These are phyloP conservation scores for Zoroaster sp. DNA, from an alignment of 53 echinoderm and acorn worm species.

Conservation along the genomic window DNA sequence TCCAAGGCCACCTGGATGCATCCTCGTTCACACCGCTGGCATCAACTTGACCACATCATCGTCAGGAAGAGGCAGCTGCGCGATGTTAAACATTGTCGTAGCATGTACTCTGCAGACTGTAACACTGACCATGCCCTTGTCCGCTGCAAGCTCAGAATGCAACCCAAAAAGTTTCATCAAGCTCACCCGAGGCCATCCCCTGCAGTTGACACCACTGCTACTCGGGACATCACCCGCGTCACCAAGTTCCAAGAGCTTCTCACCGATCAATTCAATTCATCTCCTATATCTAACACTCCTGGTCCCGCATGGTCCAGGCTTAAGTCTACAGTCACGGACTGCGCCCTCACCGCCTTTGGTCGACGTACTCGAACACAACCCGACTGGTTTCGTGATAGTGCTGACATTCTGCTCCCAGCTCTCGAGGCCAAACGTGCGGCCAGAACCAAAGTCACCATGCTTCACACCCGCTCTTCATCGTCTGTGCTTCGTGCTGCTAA, in stretches of 20 bases:
- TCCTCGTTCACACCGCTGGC: conserved; percentile 22
- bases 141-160: conserved; percentile 15
- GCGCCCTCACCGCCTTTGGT: conserved; percentile 25
- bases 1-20: conserved; percentile 14
- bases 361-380: not conserved
- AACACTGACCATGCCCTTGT: conserved; percentile 17
- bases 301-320: conserved; percentile 19
- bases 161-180: not conserved
- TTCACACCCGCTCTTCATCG: not conserved
- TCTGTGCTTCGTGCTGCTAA: not conserved
- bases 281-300: not conserved
- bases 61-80: not conserved
- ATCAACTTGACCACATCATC: conserved; percentile 32
- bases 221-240: not conserved
- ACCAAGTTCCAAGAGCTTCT: conserved; percentile 20
- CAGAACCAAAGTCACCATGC: not conserved
- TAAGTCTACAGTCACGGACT: not conserved
- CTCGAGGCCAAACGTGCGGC: conserved; percentile 3
- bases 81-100: not conserved
- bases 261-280: not conserved
- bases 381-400: not conserved
- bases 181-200: not conserved
- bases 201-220: not conserved
- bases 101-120: conserved; percentile 4
- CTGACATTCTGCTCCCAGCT: not conserved